Percentiles rank a stretch among this genome's conserved stretches.
Conservation (phyloP, 2,888 invertebrate genomes). For the Watsonalla cultraria region DNA sequence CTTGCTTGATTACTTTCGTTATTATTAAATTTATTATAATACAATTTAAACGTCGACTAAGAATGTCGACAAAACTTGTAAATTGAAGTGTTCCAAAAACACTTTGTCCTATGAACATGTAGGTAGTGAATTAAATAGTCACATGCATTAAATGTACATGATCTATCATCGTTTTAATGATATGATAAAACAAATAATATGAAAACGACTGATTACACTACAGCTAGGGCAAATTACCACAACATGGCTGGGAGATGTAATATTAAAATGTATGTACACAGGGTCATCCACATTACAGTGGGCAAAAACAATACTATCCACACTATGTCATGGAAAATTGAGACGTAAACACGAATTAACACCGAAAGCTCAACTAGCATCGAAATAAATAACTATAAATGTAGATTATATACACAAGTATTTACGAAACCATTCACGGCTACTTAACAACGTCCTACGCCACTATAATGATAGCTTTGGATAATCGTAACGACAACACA, state of each 20-base stretch:
- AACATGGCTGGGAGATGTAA: slow-evolving; percentile 16
- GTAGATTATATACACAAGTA: slow-evolving; percentile 58
- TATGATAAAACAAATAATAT: slow-evolving; percentile 35
- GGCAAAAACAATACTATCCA: slow-evolving; percentile 30
- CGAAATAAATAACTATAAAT: slow-evolving; percentile 70
- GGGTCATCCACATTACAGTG: slow-evolving; percentile 7
- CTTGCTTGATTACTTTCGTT: not conserved
- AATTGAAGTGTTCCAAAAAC: not conserved
- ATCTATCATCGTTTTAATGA: slow-evolving; percentile 11
- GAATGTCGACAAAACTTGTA: not conserved
- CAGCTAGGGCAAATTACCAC: slow-evolving; percentile 16
- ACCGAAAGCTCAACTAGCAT: slow-evolving; percentile 60
- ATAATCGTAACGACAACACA: slow-evolving; percentile 62
- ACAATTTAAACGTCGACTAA: not conserved
- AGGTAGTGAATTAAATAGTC: slow-evolving; percentile 6
- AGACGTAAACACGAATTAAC: slow-evolving; percentile 46
- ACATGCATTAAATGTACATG: slow-evolving; percentile 10
- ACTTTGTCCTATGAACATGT: slow-evolving; percentile 1
- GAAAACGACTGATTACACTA: slow-evolving; percentile 26
- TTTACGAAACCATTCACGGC: slow-evolving; percentile 45
- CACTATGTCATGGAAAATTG: slow-evolving; percentile 63
- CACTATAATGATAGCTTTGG: slow-evolving; percentile 68
- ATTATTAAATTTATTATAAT: not conserved
- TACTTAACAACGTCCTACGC: slow-evolving; percentile 57
- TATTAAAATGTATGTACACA: not conserved